Base-by-base conservation (phyloP, 2,113 vertebrate species). In the Heterocephalus glaber region DNA sequence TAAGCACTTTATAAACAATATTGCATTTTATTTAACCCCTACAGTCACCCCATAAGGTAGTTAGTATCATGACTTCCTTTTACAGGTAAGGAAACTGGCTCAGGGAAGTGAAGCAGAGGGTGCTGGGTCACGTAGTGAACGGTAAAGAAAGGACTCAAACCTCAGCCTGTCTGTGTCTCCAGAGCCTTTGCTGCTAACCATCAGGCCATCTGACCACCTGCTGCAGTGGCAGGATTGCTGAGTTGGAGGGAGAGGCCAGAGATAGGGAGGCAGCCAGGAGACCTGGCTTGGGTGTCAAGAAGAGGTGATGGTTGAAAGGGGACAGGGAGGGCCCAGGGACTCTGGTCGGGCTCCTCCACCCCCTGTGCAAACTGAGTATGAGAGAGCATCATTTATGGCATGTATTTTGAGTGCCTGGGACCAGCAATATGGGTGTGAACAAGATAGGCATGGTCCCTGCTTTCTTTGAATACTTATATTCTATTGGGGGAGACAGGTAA, bases 1-100 rank as follows among this genome's bases (percentile, higher is more conserved):
- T 95, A 93, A 97, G 87, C 49, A 74, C 60, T 96, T 96, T 74
- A 76, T 38, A 58, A 4, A 9, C 61, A 80, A 10, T 8, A 77
- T 41, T 41, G 22, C 33, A n/a, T 47, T 87, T 94, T 61, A 0
- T 82, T 0, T 94, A 49, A 76, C 38, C 41, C 60, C 7, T 56
- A 4, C 9, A 65, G 24, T 72, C n/a, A 58, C 68, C 38, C 58
- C n/a, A 0, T 11, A 6, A 38, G 26, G 56, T 70, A 89, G 58
- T 92, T 84, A 74, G 92, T 20, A 58, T 65, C 6, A 4, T 77
- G 92, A 33, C 63, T 85, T 90, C 80, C n/a, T 52, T 58, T 94
- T 47, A 20, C 8, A 52, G 82, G 6, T 79, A 52, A 95, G 86
- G 47, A 89, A 44, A 74, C 22, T 12, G 65, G n/a, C 47, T 77